Evolutionary conservation across 2,113 vertebrate species (phyloP).

Genomic region (Mirounga angustirostris): DNA sequence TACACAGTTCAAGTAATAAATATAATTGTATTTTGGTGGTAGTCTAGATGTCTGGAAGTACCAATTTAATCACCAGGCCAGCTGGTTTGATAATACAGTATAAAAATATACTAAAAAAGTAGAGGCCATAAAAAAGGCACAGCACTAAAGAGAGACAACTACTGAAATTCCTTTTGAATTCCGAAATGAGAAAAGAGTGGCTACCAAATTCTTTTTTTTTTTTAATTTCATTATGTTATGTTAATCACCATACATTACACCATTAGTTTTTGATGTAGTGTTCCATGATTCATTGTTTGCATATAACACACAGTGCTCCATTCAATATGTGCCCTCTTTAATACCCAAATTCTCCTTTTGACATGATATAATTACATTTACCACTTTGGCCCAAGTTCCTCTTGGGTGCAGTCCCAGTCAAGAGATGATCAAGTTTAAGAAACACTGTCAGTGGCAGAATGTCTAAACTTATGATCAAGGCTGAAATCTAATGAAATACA

Average conservation of each 20-base stretch:
- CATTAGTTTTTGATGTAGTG: too few species aligned
- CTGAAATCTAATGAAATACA: not conserved
- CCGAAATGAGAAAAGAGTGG: not conserved
- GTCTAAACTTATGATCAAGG: not conserved
- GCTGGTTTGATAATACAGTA: not conserved
- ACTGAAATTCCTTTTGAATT: not conserved
- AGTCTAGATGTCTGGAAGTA: not conserved
- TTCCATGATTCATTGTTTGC: too few species aligned
- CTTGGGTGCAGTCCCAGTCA: not conserved
- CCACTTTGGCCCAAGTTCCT: not conserved
- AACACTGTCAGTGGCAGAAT: not conserved
- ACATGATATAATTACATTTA: not conserved
- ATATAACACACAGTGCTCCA: too few species aligned
- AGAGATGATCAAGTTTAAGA: not conserved
- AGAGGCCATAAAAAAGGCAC: not conserved
- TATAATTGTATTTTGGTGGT: not conserved
- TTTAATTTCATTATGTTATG: too few species aligned
- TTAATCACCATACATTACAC: too few species aligned
- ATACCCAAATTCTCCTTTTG: not conserved
- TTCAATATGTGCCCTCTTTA: too few species aligned
- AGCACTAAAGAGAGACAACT: not conserved
- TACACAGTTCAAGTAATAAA: not conserved
- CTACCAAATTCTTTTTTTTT: not conserved
- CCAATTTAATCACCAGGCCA: not conserved
- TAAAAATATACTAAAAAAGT: not conserved